phyloP scores from a whole-genome alignment of 2,113 vertebrate genomes.

The Pantherophis guttatus region DNA sequence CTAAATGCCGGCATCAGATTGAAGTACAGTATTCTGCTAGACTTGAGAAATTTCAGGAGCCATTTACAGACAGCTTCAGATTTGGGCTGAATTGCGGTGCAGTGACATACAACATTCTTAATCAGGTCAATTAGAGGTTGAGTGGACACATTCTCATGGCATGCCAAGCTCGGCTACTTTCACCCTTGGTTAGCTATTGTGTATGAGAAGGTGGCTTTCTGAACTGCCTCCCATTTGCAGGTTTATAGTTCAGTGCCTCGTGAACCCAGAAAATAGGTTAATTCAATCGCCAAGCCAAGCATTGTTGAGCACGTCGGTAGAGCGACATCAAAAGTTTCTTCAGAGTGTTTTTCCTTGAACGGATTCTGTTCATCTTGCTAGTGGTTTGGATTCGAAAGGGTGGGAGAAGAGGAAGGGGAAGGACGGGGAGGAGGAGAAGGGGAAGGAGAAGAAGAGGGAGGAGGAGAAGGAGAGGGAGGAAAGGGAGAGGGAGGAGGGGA shows the following conservation, averaged over 20 bases:
- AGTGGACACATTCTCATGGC: neutral
- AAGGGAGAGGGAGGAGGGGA: too few species aligned
- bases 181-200: neutral
- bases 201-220: neutral
- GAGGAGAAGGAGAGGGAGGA: too few species aligned
- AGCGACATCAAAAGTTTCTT: neutral
- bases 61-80: neutral
- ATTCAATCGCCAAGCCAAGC: neutral
- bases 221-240: neutral
- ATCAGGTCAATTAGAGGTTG: neutral
- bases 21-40: constrained; percentile 45
- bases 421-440: too few species aligned
- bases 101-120: neutral
- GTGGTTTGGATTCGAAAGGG: neutral
- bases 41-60: neutral
- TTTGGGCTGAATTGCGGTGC: neutral
- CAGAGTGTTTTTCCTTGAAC: neutral
- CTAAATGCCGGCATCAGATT: constrained; percentile 45
- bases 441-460: too few species aligned
- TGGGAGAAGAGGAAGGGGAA: too few species aligned
- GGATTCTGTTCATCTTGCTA: neutral
- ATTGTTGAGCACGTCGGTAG: neutral
- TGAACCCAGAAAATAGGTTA: neutral
- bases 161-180: neutral
- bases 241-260: neutral